Evolutionary conservation across 1,140 invertebrate genomes (phyloP), one percentile per base, ranked within the genome.

Genomic region (Rhopalosiphum maidis): DNA sequence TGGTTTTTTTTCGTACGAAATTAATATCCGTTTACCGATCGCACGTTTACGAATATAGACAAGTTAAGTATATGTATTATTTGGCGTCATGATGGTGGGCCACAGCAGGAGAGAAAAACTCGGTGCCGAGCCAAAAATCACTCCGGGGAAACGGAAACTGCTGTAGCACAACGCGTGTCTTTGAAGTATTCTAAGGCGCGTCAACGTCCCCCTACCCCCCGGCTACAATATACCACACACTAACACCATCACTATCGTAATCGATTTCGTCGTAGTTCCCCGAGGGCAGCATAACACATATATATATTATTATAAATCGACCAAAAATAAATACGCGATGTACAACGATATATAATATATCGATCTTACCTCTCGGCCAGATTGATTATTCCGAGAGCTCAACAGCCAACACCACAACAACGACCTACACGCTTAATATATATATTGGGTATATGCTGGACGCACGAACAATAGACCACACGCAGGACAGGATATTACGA

Each of bases 381-480:
- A 86, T 86, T 86, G 85, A 86, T 86, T 86, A 46, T 46, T 86
- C 85, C 15, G 43, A 43, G 43, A 86, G 85, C 85, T n/a, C 60
- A 18, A 77, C 60, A 68, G 60, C n/a, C 60, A n/a, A n/a, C 60
- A 77, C 85, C 41, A 46, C 41, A n/a, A 3, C 85, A 35, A 89
- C 46, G 51, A 54, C 22, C 48, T 41, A 85, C 37, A 41, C 37
- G 22, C 23, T n/a, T 25, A 18, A 86, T 46, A 41, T 43, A 85
- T 43, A 41, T 3, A 85, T n/a, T 18, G 35, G n/a, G 18, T 30
- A 46, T 48, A 7, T 5, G 2, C 21, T n/a, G 46, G 35, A n/a
- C 35, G 46, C 87, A 89, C 51, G 37, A 89, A 89, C 88, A 89
- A 89, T 89, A 89, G 88, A 89, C 46, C 86, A 51, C 86, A 88